A percentile compares a stretch with the other conserved stretches of the same genome.
phyloP scores from a whole-genome alignment of 2,888 invertebrate genomes.

The Cosmia pyralina region DNA sequence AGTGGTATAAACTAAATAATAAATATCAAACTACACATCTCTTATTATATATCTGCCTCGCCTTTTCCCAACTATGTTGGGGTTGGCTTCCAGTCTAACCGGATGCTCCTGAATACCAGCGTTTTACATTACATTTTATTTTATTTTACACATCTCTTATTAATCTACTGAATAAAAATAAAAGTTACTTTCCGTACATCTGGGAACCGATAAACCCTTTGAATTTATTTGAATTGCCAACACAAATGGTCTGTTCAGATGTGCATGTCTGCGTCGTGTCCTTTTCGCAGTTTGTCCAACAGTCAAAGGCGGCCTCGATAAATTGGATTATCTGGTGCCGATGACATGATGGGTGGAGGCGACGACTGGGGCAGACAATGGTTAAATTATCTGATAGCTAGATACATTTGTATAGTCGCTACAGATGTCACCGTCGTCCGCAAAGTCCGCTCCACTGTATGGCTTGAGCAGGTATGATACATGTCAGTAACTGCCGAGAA shows the following conservation, averaged over 20 bases:
- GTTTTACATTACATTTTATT: no score
- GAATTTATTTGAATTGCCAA: slow-evolving; percentile 47
- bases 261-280: slow-evolving; percentile 24
- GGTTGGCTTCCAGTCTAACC: no score
- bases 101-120: no score
- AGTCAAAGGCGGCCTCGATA: slow-evolving; percentile 48
- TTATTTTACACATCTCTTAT: slow-evolving; percentile 5
- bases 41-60: no score
- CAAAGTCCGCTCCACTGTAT: slow-evolving; percentile 3
- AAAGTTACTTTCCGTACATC: slow-evolving; percentile 14
- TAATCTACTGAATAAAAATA: slow-evolving; percentile 31
- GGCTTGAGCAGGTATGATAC: slow-evolving; percentile 18
- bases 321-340: slow-evolving; percentile 69
- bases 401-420: slow-evolving; percentile 27
- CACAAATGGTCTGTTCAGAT: slow-evolving; percentile 41
- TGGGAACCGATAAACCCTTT: slow-evolving; percentile 27
- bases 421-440: slow-evolving; percentile 10
- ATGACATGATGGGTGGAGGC: slow-evolving; percentile 67
- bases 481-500: not conserved
- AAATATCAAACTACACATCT: not conserved
- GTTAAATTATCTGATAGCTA: slow-evolving; percentile 40
- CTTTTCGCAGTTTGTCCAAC: slow-evolving; percentile 37
- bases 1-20: slow-evolving; percentile 5
- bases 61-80: no score
- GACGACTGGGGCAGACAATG: slow-evolving; percentile 55